Percentiles rank a stretch among this genome's conserved stretches.
These are phyloP conservation scores for Tenebrosternarchus preto DNA, from an alignment of 2,113 vertebrate species.

Conservation along the genomic window DNA sequence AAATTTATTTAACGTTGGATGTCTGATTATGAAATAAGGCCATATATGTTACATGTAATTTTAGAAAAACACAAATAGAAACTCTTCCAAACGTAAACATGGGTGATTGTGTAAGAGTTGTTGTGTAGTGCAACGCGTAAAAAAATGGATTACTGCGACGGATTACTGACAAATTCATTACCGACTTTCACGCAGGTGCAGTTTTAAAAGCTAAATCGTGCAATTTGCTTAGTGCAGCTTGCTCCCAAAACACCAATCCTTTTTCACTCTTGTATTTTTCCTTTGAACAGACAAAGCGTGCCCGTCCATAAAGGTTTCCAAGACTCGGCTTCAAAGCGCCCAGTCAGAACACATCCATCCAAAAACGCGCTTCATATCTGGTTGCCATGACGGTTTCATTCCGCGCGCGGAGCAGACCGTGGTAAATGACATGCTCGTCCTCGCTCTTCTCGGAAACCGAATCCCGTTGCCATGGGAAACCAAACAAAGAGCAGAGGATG, in stretches of 20 bases:
- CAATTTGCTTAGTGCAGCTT: too few species aligned
- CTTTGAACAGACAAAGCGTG: slow-evolving; percentile 16
- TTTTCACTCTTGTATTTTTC: background rate
- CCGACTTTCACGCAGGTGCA: too few species aligned
- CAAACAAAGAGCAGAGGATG: background rate
- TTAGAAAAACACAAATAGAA: too few species aligned
- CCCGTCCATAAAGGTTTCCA: background rate
- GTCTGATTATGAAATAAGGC: too few species aligned
- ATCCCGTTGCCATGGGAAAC: slow-evolving; percentile 19
- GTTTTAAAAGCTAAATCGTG: too few species aligned
- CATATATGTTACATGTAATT: too few species aligned
- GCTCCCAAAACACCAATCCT: background rate
- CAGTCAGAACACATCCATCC: background rate
- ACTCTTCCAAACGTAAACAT: too few species aligned
- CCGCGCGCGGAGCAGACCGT: background rate
- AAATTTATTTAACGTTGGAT: too few species aligned
- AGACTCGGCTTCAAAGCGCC: slow-evolving; percentile 16
- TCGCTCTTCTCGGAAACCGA: background rate
- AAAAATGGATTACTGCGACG: too few species aligned
- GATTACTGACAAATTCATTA: too few species aligned
- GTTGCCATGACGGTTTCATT: slow-evolving; percentile 18
- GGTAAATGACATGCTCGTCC: slow-evolving; percentile 7
- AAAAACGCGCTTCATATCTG: background rate
- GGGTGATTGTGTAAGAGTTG: too few species aligned
- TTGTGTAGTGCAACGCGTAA: too few species aligned